phyloP scores from a whole-genome alignment of 2,113 vertebrate species.

The Naja naja region DNA sequence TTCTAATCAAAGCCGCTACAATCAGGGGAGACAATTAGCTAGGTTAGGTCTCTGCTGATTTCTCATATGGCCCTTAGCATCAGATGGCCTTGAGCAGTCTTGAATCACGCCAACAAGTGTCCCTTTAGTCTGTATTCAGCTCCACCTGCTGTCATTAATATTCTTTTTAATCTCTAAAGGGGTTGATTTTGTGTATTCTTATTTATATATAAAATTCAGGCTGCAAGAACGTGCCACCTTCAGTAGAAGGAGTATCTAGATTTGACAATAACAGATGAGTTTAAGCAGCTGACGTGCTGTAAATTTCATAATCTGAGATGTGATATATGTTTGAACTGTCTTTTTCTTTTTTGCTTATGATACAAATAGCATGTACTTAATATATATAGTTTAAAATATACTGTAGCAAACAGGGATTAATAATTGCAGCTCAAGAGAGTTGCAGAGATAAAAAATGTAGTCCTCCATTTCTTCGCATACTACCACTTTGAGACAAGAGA shows the following conservation, averaged over 20 bases:
- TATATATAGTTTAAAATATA: conserved; percentile 6
- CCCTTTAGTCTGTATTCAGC: conserved; percentile 51
- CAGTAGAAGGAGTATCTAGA: conserved; percentile 40
- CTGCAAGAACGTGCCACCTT: conserved; percentile 23
- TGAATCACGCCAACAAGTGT: conserved; percentile 65
- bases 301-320: conserved; percentile 27
- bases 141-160: conserved; percentile 55
- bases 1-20: conserved; percentile 70
- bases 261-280: conserved; percentile 13
- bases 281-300: conserved; percentile 36
- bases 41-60: conserved; percentile 69
- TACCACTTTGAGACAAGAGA: neutral
- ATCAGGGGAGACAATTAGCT: conserved; percentile 71
- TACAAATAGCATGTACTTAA: neutral
- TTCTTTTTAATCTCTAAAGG: conserved; percentile 44
- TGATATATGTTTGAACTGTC: neutral
- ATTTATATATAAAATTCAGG: conserved; percentile 43
- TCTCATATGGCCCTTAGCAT: conserved; percentile 55
- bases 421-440: neutral
- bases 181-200: conserved; percentile 43
- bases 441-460: neutral
- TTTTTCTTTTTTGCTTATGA: neutral
- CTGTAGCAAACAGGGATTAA: neutral
- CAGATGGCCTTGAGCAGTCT: conserved; percentile 66
- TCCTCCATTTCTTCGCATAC: neutral